phyloP scores from a whole-genome alignment of 2,113 vertebrate species.

The Chaetura pelagica region DNA sequence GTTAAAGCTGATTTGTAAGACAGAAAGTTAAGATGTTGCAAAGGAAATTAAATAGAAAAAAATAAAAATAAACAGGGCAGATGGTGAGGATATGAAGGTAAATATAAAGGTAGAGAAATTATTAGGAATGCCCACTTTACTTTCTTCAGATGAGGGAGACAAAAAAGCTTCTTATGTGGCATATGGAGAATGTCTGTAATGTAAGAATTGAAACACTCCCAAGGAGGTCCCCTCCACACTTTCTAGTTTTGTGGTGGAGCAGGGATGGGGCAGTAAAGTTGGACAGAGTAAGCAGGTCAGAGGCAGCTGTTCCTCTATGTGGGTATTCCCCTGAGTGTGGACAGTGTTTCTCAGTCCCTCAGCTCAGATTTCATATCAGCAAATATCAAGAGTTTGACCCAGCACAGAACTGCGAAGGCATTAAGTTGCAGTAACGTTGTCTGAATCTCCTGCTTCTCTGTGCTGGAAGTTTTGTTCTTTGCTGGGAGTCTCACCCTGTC shows the following conservation, averaged over 20 bases:
- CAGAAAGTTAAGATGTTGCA: neutral
- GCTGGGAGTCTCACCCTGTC: neutral
- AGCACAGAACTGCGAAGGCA: neutral
- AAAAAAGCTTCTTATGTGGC: neutral
- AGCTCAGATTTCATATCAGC: neutral
- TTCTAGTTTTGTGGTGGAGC: neutral
- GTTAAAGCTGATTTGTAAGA: neutral
- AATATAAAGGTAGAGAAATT: neutral
- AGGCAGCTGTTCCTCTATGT: neutral
- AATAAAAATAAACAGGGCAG: neutral
- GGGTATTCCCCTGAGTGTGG: neutral
- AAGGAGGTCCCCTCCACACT: neutral
- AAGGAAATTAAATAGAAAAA: neutral
- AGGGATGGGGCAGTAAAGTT: neutral
- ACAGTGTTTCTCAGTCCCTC: neutral
- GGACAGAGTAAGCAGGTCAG: neutral
- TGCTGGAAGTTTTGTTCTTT: neutral
- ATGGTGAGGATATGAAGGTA: neutral
- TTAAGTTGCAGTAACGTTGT: neutral
- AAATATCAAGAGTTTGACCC: neutral
- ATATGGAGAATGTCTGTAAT: accelerated
- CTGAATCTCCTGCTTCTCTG: neutral
- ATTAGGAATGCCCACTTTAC: neutral
- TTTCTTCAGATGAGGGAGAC: neutral
- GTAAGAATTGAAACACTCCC: neutral